These are phyloP conservation scores for Zhuqinia jingwanae DNA, from an alignment of 2,888 invertebrate species.

Conservation along the genomic window DNA sequence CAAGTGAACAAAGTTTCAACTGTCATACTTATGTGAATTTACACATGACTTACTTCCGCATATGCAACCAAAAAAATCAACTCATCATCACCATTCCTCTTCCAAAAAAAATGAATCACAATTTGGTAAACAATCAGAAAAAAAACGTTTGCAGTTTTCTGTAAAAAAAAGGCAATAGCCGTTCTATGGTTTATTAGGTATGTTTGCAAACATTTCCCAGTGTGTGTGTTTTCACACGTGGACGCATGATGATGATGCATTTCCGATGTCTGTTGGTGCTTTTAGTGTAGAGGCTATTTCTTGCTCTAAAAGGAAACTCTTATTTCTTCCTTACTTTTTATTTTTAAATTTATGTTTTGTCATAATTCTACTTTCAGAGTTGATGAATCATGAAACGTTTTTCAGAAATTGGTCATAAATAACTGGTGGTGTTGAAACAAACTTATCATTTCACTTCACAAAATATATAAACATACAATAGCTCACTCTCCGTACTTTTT, in stretches of 20 bases:
- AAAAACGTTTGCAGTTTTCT: not conserved
- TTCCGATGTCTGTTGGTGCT: not conserved
- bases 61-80: slow-evolving; percentile 25
- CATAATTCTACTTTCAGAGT: too few species aligned
- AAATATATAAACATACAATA: too few species aligned
- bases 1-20: slow-evolving; percentile 47
- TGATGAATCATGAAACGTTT: too few species aligned
- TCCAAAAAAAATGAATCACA: slow-evolving; percentile 10
- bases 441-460: too few species aligned
- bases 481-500: too few species aligned
- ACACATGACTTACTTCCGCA: slow-evolving; percentile 56
- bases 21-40: slow-evolving; percentile 26
- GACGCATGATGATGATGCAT: too few species aligned
- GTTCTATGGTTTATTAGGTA: not conserved
- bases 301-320: too few species aligned
- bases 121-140: slow-evolving; percentile 15
- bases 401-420: too few species aligned
- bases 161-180: not conserved
- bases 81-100: slow-evolving; percentile 13
- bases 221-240: not conserved
- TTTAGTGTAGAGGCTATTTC: too few species aligned
- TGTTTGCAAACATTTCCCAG: not conserved
- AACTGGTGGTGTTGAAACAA: too few species aligned
- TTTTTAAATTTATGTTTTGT: too few species aligned
- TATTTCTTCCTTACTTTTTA: too few species aligned